Conservation (phyloP, 2,113 vertebrate species). For the Cynoglossus semilaevis region DNA sequence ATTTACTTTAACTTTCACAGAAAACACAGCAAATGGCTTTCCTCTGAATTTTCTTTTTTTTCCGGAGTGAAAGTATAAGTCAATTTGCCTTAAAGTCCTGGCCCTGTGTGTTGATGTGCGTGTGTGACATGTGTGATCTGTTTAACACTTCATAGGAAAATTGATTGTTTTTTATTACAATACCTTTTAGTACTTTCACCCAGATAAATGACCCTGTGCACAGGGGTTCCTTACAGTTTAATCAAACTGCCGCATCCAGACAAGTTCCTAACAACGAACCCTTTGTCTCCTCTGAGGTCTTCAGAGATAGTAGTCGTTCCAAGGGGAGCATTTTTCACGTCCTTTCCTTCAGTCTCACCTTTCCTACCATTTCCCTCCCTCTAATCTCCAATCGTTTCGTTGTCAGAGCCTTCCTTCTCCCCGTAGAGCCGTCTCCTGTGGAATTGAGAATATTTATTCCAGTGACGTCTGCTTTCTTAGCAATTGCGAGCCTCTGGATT, state of each 20-base stretch:
- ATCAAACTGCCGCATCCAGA: constrained; percentile 40
- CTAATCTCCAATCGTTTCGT: neutral
- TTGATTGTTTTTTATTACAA: constrained; percentile 31
- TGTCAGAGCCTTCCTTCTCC: constrained; percentile 14
- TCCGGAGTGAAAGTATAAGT: neutral
- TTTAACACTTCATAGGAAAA: constrained; percentile 34
- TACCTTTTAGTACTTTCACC: constrained; percentile 13
- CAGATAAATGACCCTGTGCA: constrained; percentile 25
- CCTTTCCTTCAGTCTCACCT: constrained; percentile 21
- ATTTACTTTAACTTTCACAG: neutral
- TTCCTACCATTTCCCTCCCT: neutral
- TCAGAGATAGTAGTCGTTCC: constrained; percentile 18
- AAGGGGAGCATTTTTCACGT: constrained; percentile 41
- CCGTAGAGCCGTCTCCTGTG: constrained; percentile 6
- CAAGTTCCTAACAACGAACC: constrained; percentile 7
- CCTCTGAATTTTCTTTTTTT: constrained; percentile 6
- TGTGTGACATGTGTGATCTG: constrained; percentile 22
- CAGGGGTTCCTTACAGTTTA: constrained; percentile 28
- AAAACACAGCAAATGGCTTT: neutral
- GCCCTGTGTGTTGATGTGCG: neutral
- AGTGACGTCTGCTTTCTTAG: constrained; percentile 14
- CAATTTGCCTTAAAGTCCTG: neutral
- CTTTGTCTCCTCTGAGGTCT: constrained; percentile 35
- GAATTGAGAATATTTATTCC: constrained; percentile 19
- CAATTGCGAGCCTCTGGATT: neutral